phyloP scores from a whole-genome alignment of 2,797 vertebrate species.

The Pogonophryne albipinna region DNA sequence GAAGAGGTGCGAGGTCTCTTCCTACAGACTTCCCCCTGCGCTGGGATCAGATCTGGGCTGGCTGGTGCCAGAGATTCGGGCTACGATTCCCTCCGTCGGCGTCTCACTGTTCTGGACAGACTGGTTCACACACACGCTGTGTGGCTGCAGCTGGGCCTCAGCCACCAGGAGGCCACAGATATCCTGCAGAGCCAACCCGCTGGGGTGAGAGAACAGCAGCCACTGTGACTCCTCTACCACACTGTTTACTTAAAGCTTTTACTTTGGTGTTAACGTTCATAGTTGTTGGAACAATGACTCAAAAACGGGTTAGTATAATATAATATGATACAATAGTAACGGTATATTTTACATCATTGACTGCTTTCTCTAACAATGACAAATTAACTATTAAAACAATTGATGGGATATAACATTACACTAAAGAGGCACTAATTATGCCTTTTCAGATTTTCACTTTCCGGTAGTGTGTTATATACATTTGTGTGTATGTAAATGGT shows the following conservation, averaged over 20 bases:
- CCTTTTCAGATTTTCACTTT: too few relatives aligned
- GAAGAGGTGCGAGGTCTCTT: slow-evolving; percentile 87
- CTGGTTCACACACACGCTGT: slow-evolving; percentile 92
- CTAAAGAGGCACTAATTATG: too few relatives aligned
- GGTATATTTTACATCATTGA: too few relatives aligned
- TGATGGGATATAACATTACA: too few relatives aligned
- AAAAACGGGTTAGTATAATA: not conserved
- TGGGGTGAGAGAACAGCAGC: slow-evolving; percentile 86
- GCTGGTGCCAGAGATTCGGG: slow-evolving; percentile 90
- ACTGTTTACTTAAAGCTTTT: slow-evolving; percentile 1
- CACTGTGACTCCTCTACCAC: not conserved
- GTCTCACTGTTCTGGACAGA: slow-evolving; percentile 92
- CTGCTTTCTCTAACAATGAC: too few relatives aligned
- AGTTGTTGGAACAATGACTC: not conserved
- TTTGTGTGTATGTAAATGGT: too few relatives aligned
- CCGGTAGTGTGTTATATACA: too few relatives aligned
- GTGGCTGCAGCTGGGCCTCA: slow-evolving; percentile 92
- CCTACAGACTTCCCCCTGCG: slow-evolving; percentile 76
- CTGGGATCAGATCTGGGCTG: slow-evolving; percentile 66
- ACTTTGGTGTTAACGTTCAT: too few relatives aligned
- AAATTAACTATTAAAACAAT: too few relatives aligned
- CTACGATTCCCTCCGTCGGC: slow-evolving; percentile 91
- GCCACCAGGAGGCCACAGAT: slow-evolving; percentile 82
- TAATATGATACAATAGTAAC: not conserved
- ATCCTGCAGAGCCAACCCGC: slow-evolving; percentile 88